Evolutionary conservation across 2,888 invertebrate species (phyloP).

Genomic region (Eupithecia abbreviata): DNA sequence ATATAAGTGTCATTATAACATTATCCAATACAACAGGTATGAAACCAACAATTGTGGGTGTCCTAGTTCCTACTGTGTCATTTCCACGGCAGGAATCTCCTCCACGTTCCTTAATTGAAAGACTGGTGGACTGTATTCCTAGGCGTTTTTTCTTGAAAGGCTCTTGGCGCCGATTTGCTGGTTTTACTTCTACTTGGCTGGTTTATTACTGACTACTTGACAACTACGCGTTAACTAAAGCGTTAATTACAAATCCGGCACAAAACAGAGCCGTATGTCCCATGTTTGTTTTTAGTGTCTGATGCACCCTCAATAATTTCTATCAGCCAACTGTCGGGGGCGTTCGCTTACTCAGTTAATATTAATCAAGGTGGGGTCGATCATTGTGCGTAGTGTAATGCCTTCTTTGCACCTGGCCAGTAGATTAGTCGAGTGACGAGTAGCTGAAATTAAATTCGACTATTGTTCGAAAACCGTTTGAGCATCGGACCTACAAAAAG

Average conservation of each 20-base stretch:
- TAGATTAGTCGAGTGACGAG: neutral
- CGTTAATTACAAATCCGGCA: slow-evolving; percentile 5
- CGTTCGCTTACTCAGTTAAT: slow-evolving; percentile 64
- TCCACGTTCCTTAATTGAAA: no score
- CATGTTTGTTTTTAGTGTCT: slow-evolving; percentile 75
- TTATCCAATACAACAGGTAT: neutral
- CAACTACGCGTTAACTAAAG: neutral
- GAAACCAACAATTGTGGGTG: neutral
- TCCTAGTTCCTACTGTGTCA: no score
- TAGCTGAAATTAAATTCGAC: neutral
- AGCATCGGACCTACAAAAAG: neutral
- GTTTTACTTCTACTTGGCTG: no score
- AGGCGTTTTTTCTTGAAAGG: no score
- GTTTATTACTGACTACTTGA: no score
- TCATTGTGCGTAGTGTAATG: slow-evolving; percentile 41
- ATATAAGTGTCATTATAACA: neutral
- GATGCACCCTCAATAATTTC: slow-evolving; percentile 72
- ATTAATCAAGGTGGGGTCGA: slow-evolving; percentile 60
- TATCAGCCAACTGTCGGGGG: slow-evolving; percentile 65
- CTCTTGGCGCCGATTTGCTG: no score
- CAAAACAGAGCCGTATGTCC: slow-evolving; percentile 51
- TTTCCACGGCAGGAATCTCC: no score
- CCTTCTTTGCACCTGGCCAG: slow-evolving; percentile 18
- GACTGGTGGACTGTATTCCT: no score
- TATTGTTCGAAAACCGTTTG: neutral